Conservation (phyloP, 2,113 vertebrate species). For the Zosterops borbonicus region DNA sequence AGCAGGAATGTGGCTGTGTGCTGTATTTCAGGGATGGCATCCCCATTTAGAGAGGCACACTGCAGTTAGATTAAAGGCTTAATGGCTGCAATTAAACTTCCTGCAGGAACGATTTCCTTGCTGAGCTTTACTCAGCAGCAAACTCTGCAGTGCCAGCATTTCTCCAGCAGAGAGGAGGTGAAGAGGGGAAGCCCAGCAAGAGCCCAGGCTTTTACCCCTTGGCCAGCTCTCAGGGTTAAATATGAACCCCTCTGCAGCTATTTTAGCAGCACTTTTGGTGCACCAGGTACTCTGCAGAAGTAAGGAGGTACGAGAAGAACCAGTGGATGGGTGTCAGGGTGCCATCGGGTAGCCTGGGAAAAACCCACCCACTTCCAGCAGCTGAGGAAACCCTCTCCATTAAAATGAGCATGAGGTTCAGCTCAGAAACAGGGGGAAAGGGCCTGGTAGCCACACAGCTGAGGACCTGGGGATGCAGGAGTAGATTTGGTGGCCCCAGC, state of each 20-base stretch:
- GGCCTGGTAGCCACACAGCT: rapidly evolving
- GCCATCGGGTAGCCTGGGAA: not conserved
- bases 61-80: not conserved
- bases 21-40: not conserved
- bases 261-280: not conserved
- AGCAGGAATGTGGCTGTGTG: not conserved
- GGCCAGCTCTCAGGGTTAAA: not conserved
- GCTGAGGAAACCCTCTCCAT: not conserved
- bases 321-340: not conserved
- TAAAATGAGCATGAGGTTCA: not conserved
- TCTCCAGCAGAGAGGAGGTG: not conserved
- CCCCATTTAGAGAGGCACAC: not conserved
- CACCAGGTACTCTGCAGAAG: not conserved
- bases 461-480: not conserved
- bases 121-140: not conserved
- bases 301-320: not conserved
- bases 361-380: not conserved
- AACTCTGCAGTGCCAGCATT: not conserved
- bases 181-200: not conserved
- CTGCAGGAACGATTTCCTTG: not conserved
- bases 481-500: not conserved
- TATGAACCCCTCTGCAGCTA: not conserved
- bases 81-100: conserved; percentile 10
- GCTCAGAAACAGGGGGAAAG: not conserved
- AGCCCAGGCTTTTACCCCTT: not conserved